phyloP scores from a whole-genome alignment of 2,888 invertebrate genomes.

The Salpingus planirostris region DNA sequence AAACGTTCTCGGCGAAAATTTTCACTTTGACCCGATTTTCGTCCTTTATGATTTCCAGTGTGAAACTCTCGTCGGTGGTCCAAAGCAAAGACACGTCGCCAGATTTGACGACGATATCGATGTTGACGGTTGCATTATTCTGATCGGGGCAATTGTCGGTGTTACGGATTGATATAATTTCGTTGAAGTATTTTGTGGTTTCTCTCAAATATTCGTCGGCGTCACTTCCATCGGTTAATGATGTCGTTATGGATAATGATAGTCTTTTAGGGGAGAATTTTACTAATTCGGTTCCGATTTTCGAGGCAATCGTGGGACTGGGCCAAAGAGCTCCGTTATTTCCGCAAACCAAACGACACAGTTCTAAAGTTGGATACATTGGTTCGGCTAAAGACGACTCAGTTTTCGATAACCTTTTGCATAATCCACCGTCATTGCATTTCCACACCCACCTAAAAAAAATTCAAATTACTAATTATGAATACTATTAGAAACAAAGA shows the following conservation, averaged over 20 bases:
- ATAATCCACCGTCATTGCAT: constrained; percentile 1
- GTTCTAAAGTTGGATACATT: constrained; percentile 40
- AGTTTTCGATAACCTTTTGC: neutral
- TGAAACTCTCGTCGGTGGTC: constrained; percentile 63
- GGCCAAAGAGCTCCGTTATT: constrained; percentile 64
- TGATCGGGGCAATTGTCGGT: constrained; percentile 27
- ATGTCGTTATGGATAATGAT: no score
- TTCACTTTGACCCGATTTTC: constrained; percentile 4
- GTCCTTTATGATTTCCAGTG: constrained; percentile 42
- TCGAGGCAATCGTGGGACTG: constrained; percentile 43
- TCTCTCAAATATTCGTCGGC: no score
- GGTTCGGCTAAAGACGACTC: neutral
- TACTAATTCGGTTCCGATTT: neutral
- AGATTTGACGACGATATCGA: constrained; percentile 48
- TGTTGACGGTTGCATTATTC: constrained; percentile 48
- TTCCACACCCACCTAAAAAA: constrained; percentile 4
- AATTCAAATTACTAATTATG: no score
- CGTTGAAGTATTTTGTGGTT: constrained; percentile 15
- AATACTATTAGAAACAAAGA: no score
- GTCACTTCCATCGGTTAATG: no score
- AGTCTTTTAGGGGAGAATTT: no score
- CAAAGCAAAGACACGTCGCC: constrained; percentile 48
- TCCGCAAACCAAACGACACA: constrained; percentile 62
- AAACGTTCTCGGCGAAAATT: constrained; percentile 45
- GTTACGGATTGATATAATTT: constrained; percentile 8